Evolutionary conservation across 2,888 invertebrate genomes (phyloP), one percentile per base, ranked within the genome.

Genomic region (Steinernema carpocapsae): DNA sequence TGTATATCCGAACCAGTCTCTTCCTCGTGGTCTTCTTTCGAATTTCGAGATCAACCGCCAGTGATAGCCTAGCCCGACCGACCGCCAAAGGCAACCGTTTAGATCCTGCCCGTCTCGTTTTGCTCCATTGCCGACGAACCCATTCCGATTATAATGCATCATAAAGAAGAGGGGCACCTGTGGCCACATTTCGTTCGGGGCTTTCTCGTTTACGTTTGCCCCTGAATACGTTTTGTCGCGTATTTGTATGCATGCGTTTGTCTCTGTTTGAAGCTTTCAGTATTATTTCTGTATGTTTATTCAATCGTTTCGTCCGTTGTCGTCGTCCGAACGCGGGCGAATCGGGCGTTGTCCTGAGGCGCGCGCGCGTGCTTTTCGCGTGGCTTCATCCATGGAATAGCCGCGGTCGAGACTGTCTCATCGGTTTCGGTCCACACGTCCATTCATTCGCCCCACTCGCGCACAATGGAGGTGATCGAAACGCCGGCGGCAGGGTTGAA

Each of bases 61-160:
- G 3, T 48, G n/a, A n/a, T 7, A 19, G 19, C 17, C 4, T 64
- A 64, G 64, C 32, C n/a, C n/a, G n/a, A n/a, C n/a, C 56, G 14
- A 26, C 10, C 56, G 56, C 56, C 64, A 32, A 32, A 64, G 29
- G 64, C 64, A 32, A 29, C 64, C 29, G 64, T 64, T 64, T 64
- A 64, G 29, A 26, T 32, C 64, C 32, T 64, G 32, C 29, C 32
- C 29, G 64, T 3, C 32, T 64, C 64, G 64, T 64, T 32, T 26
- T 64, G 64, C 64, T 64, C 37, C 64, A 64, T 64, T 64, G 64
- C 64, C 64, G 64, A 64, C 64, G 64, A 64, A 64, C 64, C 64
- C 64, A 64, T 64, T 64, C 32, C 64, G 64, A 64, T 64, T 64
- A 64, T 64, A 64, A 64, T 64, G 64, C 64, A 64, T 64, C 64